These are phyloP conservation scores for Polylopha cassiicola DNA, from an alignment of 2,888 invertebrate genomes.

Conservation along the genomic window DNA sequence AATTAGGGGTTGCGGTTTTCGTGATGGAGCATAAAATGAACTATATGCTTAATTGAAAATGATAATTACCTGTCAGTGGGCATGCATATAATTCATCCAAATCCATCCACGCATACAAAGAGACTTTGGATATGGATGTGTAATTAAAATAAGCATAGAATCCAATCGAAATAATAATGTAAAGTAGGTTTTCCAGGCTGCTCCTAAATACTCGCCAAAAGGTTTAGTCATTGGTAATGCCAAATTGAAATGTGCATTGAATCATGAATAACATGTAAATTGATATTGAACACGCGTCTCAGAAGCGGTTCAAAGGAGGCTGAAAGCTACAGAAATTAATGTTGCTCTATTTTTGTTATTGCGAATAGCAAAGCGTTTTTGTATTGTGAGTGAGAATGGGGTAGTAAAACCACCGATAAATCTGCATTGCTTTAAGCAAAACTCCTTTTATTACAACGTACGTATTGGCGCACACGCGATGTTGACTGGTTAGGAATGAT, in stretches of 20 bases:
- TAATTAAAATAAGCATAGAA: too few species aligned
- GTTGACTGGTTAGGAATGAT: slow-evolving; percentile 4
- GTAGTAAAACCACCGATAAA: slow-evolving; percentile 16
- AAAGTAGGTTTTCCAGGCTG: too few species aligned
- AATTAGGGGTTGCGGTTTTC: too few species aligned
- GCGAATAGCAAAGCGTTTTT: slow-evolving; percentile 10
- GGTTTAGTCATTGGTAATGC: slow-evolving; percentile 15
- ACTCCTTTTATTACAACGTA: slow-evolving; percentile 13
- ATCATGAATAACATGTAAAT: slow-evolving; percentile 18
- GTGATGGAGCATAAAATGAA: too few species aligned
- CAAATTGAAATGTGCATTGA: slow-evolving; percentile 20
- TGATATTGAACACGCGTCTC: slow-evolving; percentile 15
- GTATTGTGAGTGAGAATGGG: slow-evolving; percentile 18
- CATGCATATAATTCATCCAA: too few species aligned
- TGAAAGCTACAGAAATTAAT: slow-evolving; percentile 10
- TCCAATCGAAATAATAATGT: too few species aligned
- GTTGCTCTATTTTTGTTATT: slow-evolving; percentile 13
- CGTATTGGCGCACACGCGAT: slow-evolving; percentile 3
- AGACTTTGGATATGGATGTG: too few species aligned
- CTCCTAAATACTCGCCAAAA: slow-evolving; percentile 1
- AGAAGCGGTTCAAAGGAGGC: slow-evolving; percentile 8
- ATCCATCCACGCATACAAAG: too few species aligned
- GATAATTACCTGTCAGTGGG: too few species aligned
- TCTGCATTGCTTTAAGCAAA: slow-evolving; percentile 10
- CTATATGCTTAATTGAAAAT: too few species aligned